Conservation (phyloP, 2,888 invertebrate genomes). For the Hyles lineata region DNA sequence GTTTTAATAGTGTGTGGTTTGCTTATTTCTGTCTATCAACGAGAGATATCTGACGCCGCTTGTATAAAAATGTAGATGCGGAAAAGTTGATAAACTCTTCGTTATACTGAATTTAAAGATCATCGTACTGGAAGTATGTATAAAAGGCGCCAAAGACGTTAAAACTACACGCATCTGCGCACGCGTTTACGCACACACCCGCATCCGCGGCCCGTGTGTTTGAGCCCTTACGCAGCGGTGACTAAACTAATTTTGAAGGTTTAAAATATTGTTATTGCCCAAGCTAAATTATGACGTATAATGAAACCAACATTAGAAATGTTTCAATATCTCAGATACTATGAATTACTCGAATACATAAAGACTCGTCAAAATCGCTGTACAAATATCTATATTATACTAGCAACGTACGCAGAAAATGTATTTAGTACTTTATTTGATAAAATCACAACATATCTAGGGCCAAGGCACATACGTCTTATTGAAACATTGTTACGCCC, state of each 20-base stretch:
- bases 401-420: conserved; percentile 43
- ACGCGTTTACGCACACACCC: not conserved
- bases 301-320: not conserved
- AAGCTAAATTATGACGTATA: conserved; percentile 1
- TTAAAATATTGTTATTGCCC: conserved; percentile 19
- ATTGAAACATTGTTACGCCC: conserved; percentile 63
- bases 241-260: not conserved
- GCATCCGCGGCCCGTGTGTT: no score
- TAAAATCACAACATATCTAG: conserved; percentile 75
- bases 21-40: no score
- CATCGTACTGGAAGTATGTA: no score
- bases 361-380: conserved; percentile 49
- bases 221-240: not conserved
- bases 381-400: conserved; percentile 49
- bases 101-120: no score
- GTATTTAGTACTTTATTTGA: conserved; percentile 50
- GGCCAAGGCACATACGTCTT: conserved; percentile 80
- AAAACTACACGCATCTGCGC: not conserved
- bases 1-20: no score
- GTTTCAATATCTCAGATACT: conserved; percentile 33
- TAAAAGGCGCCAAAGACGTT: no score
- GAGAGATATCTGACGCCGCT: no score
- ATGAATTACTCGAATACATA: conserved; percentile 42
- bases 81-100: no score
- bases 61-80: no score